Evolutionary conservation across 1,140 invertebrate species (phyloP).

Genomic region (Macrobrachium nipponense): DNA sequence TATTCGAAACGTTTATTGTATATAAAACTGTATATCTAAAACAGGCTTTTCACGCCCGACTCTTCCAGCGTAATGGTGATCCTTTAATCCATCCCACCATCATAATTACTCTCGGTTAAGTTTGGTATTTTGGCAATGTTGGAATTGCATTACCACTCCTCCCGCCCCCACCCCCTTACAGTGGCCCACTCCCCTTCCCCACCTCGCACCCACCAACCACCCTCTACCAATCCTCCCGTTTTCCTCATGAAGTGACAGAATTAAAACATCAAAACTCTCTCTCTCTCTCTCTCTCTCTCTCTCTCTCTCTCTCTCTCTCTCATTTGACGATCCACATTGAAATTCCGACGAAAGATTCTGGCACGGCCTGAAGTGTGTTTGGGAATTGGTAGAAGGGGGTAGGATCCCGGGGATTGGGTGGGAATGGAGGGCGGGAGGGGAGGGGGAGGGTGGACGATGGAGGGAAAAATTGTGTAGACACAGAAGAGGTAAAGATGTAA

Average conservation of each 20-base stretch:
- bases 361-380: slow-evolving; percentile 43
- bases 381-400: neutral
- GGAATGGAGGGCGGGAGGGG: slow-evolving; percentile 6
- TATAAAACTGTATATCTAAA: slow-evolving; percentile 47
- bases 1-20: neutral
- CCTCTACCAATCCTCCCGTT: too few species aligned
- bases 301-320: too few species aligned
- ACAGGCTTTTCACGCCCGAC: slow-evolving; percentile 36
- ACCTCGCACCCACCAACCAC: too few species aligned
- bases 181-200: too few species aligned
- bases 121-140: too few species aligned
- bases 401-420: slow-evolving; percentile 1
- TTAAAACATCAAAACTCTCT: too few species aligned
- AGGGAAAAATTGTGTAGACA: neutral
- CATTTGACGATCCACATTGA: too few species aligned
- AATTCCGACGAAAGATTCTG: slow-evolving; percentile 41
- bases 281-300: too few species aligned
- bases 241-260: too few species aligned
- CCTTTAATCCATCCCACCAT: neutral
- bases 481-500: slow-evolving; percentile 4
- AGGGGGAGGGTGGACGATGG: neutral
- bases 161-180: too few species aligned
- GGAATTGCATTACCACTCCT: too few species aligned
- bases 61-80: slow-evolving; percentile 2
- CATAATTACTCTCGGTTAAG: too few species aligned